Percentiles rank a stretch among this genome's conserved stretches.
These are phyloP conservation scores for Ophion costatus DNA, from an alignment of 2,888 invertebrate species.

Conservation along the genomic window DNA sequence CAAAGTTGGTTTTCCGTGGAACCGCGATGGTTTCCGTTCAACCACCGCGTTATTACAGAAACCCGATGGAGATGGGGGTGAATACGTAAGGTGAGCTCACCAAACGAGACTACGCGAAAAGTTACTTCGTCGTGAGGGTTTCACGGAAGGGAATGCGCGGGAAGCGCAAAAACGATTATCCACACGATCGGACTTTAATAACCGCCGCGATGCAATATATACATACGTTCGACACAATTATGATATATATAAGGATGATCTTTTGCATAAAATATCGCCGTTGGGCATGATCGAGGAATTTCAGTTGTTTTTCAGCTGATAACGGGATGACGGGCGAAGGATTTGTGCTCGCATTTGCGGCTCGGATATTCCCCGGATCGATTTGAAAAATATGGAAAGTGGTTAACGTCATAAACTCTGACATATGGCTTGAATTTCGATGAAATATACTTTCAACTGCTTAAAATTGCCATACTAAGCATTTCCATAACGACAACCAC, in stretches of 20 bases:
- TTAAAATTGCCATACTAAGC: neutral
- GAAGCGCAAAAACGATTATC: conserved; percentile 63
- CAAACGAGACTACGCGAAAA: conserved; percentile 54
- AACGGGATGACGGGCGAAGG: neutral
- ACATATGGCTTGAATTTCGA: neutral
- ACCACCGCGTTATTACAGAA: conserved; percentile 60
- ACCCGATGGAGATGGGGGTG: conserved; percentile 1
- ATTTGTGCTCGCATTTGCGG: conserved; percentile 1
- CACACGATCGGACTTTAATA: conserved; percentile 63
- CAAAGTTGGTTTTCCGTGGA: conserved; percentile 49
- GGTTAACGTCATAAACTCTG: neutral
- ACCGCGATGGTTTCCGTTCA: conserved; percentile 63
- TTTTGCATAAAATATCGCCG: conserved; percentile 30
- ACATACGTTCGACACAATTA: neutral
- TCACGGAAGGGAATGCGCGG: conserved; percentile 22
- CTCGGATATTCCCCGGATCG: neutral
- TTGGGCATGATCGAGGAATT: conserved; percentile 8
- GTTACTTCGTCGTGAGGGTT: conserved; percentile 39
- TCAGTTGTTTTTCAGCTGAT: neutral
- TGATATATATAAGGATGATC: conserved; percentile 22
- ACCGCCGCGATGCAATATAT: conserved; percentile 40
- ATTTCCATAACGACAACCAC: neutral
- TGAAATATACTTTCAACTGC: neutral
- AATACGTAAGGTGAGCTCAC: conserved; percentile 21
- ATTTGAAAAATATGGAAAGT: neutral